Evolutionary conservation across 2,888 invertebrate species (phyloP).

Genomic region (Spodoptera picta): DNA sequence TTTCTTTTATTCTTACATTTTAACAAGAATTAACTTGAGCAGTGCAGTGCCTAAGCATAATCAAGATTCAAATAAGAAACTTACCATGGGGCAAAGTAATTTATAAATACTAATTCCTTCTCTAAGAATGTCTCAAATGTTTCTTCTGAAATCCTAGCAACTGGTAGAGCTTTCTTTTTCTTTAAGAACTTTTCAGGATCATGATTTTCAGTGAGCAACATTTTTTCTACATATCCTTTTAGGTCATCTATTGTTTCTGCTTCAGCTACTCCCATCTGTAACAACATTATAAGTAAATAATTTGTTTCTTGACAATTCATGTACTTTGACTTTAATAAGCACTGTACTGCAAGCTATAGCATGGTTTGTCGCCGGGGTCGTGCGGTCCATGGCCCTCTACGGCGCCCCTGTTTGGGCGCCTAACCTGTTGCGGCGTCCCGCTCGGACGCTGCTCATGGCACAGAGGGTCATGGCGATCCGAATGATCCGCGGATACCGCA

Average conservation of each 20-base stretch:
- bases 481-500: no score
- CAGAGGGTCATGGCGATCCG: no score
- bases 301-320: not conserved
- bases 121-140: conserved; percentile 92
- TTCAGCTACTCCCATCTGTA: conserved; percentile 92
- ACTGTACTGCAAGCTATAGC: no score
- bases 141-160: conserved; percentile 90
- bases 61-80: conserved; percentile 7
- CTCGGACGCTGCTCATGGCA: no score
- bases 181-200: conserved; percentile 84
- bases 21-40: no score
- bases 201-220: conserved; percentile 87
- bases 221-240: conserved; percentile 91
- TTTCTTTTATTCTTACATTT: no score
- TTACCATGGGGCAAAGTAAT: conserved; percentile 96
- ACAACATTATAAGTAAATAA: conserved; percentile 15
- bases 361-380: no score
- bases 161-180: conserved; percentile 84
- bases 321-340: no score
- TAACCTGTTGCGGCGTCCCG: no score
- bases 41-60: no score
- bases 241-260: conserved; percentile 91
- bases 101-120: conserved; percentile 93
- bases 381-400: no score
- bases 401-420: no score